Conservation (phyloP, 2,113 vertebrate genomes). For the Oryzias javanicus region DNA sequence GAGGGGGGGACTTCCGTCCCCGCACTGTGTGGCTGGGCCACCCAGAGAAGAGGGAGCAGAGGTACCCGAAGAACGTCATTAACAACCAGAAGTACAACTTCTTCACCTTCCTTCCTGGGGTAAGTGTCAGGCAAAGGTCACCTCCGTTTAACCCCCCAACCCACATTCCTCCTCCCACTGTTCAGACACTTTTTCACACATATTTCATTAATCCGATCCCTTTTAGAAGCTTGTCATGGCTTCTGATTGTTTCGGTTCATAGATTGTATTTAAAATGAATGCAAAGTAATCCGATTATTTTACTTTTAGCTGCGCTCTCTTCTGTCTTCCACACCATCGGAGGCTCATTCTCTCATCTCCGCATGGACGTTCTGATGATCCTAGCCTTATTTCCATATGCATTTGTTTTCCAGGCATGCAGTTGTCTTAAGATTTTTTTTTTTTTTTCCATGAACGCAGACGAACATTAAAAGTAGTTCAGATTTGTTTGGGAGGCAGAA, state of each 20-base stretch:
- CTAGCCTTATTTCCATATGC: slow-evolving; percentile 59
- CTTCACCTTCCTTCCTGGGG: slow-evolving; percentile 94
- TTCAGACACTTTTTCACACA: neutral
- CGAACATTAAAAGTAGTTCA: slow-evolving; percentile 56
- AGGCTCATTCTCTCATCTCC: neutral
- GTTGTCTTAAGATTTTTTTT: slow-evolving; percentile 63
- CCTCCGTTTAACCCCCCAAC: slow-evolving; percentile 8
- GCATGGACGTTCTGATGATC: slow-evolving; percentile 12
- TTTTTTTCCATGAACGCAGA: slow-evolving; percentile 45
- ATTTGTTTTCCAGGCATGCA: slow-evolving; percentile 68
- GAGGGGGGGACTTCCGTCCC: slow-evolving; percentile 89
- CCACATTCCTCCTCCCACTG: neutral
- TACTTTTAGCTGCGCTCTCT: too few species aligned
- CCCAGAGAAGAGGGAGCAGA: slow-evolving; percentile 95
- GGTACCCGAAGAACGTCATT: slow-evolving; percentile 96
- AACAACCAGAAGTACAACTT: slow-evolving; percentile 99
- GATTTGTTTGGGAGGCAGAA: slow-evolving; percentile 55
- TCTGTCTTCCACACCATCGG: too few species aligned
- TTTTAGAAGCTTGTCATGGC: neutral
- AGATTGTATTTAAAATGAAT: too few species aligned
- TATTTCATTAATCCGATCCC: neutral
- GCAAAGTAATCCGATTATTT: too few species aligned
- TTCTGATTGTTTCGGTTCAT: too few species aligned
- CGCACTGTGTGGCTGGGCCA: slow-evolving; percentile 96
- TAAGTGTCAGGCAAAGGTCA: slow-evolving; percentile 72